A percentile compares a stretch with the other conserved stretches of the same genome.
Evolutionary conservation across 2,113 vertebrate species (phyloP).

Genomic region (Aphyosemion australe): DNA sequence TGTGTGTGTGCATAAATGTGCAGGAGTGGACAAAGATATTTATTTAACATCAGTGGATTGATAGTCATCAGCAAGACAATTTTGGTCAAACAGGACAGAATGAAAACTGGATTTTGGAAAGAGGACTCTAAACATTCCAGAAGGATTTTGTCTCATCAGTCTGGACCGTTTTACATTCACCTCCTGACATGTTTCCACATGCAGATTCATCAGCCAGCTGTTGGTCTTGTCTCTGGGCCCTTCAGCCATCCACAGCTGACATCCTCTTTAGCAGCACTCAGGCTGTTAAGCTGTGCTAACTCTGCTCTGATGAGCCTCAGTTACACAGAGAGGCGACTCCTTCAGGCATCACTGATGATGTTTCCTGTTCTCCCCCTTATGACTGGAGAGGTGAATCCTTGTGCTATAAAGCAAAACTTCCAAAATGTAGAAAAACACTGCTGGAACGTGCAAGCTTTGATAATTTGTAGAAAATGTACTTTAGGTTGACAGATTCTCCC

Average conservation of each 20-base stretch:
- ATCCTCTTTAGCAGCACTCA: conserved; percentile 55
- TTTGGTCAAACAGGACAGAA: too few species aligned
- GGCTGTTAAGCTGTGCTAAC: conserved; percentile 39
- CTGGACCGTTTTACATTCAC: conserved; percentile 1
- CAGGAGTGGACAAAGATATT: conserved; percentile 5
- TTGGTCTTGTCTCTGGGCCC: conserved; percentile 49
- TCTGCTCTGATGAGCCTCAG: conserved; percentile 53
- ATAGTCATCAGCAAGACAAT: too few species aligned
- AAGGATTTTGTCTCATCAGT: conserved; percentile 10
- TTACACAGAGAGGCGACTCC: conserved; percentile 43
- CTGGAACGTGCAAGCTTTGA: conserved; percentile 10
- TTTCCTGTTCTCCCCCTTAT: conserved; percentile 17
- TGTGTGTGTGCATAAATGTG: conserved; percentile 37
- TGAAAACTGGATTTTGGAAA: too few species aligned
- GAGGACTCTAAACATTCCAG: neutral
- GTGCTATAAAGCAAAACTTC: conserved; percentile 4
- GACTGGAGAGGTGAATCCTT: conserved; percentile 17
- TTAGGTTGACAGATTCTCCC: conserved; percentile 8
- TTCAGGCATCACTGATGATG: conserved; percentile 55
- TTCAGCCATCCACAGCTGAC: conserved; percentile 65
- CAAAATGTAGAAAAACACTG: neutral
- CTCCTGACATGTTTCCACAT: conserved; percentile 16
- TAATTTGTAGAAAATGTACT: conserved; percentile 7
- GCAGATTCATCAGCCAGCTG: conserved; percentile 55
- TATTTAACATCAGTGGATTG: too few species aligned